Evolutionary conservation across 2,888 invertebrate species (phyloP).

Genomic region (Falcaria lacertinaria): DNA sequence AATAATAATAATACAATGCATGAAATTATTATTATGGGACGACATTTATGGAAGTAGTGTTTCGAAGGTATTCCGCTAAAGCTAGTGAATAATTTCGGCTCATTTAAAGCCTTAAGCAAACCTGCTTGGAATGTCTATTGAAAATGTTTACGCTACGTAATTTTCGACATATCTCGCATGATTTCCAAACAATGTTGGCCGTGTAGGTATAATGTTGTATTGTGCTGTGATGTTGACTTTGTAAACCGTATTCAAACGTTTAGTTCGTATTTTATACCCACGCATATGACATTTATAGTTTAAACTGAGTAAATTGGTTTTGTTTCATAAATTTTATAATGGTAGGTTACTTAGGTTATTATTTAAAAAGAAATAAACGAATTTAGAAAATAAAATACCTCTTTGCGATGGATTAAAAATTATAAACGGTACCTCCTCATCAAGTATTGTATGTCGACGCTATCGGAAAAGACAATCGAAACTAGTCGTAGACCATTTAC

Average conservation of each 20-base stretch:
- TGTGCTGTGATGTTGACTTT: background rate
- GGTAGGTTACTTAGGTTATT: too few relatives aligned
- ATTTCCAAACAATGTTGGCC: background rate
- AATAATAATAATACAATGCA: too few relatives aligned
- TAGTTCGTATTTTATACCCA: background rate
- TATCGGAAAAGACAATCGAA: background rate
- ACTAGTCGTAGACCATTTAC: constrained; percentile 13
- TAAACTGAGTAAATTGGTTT: too few relatives aligned
- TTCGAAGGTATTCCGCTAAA: background rate
- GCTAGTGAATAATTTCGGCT: background rate
- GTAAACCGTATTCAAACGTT: background rate
- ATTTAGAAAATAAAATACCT: too few relatives aligned
- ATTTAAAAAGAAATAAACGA: too few relatives aligned
- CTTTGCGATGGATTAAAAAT: too few relatives aligned
- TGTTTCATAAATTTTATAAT: too few relatives aligned
- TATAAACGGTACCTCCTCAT: too few relatives aligned
- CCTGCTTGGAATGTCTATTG: background rate
- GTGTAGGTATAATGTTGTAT: background rate
- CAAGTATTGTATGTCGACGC: too few relatives aligned
- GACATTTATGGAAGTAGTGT: too few relatives aligned
- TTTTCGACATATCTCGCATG: background rate
- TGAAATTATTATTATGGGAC: too few relatives aligned
- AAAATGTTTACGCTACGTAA: background rate
- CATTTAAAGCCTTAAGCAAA: background rate
- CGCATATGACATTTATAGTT: background rate